Evolutionary conservation across 23 tunicate species (phyloP), one percentile per base, ranked within the genome.

Genomic region (Halocynthia aurantium): DNA sequence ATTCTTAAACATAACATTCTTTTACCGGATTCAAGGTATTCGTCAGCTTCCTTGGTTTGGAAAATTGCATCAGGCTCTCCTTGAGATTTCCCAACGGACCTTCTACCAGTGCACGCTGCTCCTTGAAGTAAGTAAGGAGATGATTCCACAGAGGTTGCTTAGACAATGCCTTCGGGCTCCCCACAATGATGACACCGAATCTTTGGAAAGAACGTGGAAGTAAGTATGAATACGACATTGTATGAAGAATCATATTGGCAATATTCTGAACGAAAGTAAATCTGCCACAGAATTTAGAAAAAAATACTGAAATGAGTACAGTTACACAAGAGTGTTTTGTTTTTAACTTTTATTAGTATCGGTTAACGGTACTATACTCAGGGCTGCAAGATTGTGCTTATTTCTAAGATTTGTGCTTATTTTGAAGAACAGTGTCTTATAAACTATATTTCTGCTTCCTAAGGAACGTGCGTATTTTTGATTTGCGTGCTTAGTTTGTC

Each of bases 81-180:
- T 87, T 87, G 81, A 93, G 55, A 62, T 87, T 84, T 9, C 94
- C 88, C 19, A 93, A 84, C 87, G 83, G 96, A 8, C 98, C 98
- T 83, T 93, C 98, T 1, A 93, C 98, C 64, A 93, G 65, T 13
- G 98, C 88, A 13, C 93, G 81, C 62, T 93, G 93, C 57, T 93
- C 98, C 58, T 93, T 93, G 88, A 93, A 93, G 74, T 93, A 93
- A 12, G 93, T 93, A 6, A 93, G 79, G 72, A 93, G 77, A 54
- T 93, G 93, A 53, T 93, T 93, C 98, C 98, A 93, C 78, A 93
- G 52, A 21, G 98, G 93, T 69, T 93, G 98, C 64, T 86, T 93
- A 69, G 98, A 93, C 51, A 93, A 65, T 22, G 98, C 98, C 57
- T 93, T 93, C 7, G 98, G 98, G 64, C 93, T 93, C 12, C 98